Evolutionary conservation across 2,888 invertebrate species (phyloP), one percentile per base, ranked within the genome.

Genomic region (Lepidochitona cinerea): DNA sequence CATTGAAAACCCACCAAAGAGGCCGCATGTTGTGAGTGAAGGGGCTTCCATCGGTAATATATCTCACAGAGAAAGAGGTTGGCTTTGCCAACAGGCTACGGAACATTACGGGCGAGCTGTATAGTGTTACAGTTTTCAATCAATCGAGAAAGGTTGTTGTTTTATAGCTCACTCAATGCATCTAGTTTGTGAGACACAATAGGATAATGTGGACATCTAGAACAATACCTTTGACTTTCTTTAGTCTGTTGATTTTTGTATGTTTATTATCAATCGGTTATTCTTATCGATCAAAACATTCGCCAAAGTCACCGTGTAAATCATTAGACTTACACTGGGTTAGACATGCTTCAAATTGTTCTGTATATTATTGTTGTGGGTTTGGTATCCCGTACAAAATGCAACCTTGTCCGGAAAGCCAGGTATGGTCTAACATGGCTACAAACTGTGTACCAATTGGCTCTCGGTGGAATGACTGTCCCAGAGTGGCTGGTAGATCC

Each of bases 381-480:
- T 80, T 75, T 29, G 82, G 82, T 0, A 77, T 75, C 26, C 82
- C 81, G 1, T 52, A 81, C 12, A 41, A 71, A 36, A 81, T 82
- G 81, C 81, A 78, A 0, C 32, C 70, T 4, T 82, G 82, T 53
- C 79, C 82, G 0, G 14, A n/a, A 14, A 74, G 75, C 3, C 81
- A 80, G 32, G 79, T 82, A 9, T 82, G 80, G 81, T 71, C 76
- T 12, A 75, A 75, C 59, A 18, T 26, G 23, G 81, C 77, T 14
- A 49, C 64, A 33, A 80, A 79, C 74, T 82, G 82, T 69, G 82
- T 82, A 0, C 81, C 81, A 0, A 69, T 68, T 23, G 52, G 54
- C 9, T 81, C 81, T 0, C 65, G 75, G 5, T 82, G 82, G 82
- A 75, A 82, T 64, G 82, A 82, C 54, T 82, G 82, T 54, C 14